phyloP scores from a whole-genome alignment of 2,113 vertebrate species.

The Podiceps cristatus region DNA sequence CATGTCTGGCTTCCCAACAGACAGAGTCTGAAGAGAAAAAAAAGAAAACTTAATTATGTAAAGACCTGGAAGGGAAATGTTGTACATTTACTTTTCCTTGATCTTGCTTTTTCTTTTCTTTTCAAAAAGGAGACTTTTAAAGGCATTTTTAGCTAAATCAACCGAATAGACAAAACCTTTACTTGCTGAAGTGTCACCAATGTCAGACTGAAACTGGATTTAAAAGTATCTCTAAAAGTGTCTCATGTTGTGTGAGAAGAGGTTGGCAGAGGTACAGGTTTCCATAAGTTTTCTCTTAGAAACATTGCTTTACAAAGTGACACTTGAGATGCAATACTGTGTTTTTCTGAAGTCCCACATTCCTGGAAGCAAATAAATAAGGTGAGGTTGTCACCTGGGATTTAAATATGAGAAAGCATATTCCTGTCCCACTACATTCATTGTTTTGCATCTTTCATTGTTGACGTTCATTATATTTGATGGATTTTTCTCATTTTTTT shows the following conservation, averaged over 20 bases:
- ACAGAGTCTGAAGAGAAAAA: not conserved
- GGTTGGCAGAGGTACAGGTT: fast-evolving
- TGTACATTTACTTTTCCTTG: not conserved
- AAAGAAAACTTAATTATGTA: not conserved
- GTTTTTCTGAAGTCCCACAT: not conserved
- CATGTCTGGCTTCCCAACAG: not conserved
- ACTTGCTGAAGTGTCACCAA: not conserved
- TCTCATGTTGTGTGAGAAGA: not conserved
- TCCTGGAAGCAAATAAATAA: not conserved
- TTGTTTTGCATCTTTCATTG: not conserved
- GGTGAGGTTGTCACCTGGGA: not conserved
- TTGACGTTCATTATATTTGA: not conserved
- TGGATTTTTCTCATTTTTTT: not conserved
- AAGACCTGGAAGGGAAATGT: not conserved
- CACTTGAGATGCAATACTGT: not conserved
- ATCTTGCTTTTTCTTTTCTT: not conserved
- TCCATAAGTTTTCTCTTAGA: not conserved
- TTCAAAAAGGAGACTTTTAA: not conserved
- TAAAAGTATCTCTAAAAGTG: not conserved
- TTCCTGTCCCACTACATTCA: not conserved
- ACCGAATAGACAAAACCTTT: not conserved
- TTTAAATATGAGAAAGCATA: not conserved
- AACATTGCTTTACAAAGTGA: not conserved
- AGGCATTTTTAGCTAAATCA: not conserved
- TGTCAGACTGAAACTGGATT: not conserved